Evolutionary conservation across 2,113 vertebrate species (phyloP).

Genomic region (Sterna hirundo): DNA sequence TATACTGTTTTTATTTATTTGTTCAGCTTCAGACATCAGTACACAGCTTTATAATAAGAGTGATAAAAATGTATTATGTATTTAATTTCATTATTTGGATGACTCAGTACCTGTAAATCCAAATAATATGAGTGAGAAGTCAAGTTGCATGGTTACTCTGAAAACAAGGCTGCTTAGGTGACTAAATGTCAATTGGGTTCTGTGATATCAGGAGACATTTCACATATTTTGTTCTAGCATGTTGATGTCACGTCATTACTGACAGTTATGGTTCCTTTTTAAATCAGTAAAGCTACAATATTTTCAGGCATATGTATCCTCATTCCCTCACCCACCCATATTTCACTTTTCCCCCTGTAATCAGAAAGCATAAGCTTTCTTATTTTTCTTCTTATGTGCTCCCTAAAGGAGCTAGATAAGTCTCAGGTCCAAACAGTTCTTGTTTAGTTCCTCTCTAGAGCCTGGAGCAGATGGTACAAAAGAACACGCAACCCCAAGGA

Average conservation of each 20-base stretch:
- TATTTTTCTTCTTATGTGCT: not conserved
- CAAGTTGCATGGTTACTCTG: not conserved
- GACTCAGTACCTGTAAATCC: not conserved
- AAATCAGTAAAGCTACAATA: not conserved
- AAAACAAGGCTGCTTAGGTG: not conserved
- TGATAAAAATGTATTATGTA: not conserved
- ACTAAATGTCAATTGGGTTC: not conserved
- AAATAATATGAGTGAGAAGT: not conserved
- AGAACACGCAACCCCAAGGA: not conserved
- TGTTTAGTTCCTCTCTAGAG: constrained; percentile 12
- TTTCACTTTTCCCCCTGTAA: not conserved
- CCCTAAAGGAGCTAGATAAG: not conserved
- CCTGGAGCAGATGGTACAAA: constrained; percentile 20
- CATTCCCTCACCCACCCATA: not conserved
- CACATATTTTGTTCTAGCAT: not conserved
- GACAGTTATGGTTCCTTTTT: not conserved
- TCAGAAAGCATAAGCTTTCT: not conserved
- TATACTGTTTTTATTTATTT: not conserved
- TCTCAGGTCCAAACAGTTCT: constrained; percentile 3
- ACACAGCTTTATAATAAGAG: not conserved
- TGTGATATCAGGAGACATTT: not conserved
- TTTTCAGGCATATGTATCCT: not conserved
- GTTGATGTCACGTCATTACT: not conserved
- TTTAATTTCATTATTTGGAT: not conserved
- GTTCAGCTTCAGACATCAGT: not conserved